Conservation (phyloP, 2,888 invertebrate species). For the Rhagonycha lutea region DNA sequence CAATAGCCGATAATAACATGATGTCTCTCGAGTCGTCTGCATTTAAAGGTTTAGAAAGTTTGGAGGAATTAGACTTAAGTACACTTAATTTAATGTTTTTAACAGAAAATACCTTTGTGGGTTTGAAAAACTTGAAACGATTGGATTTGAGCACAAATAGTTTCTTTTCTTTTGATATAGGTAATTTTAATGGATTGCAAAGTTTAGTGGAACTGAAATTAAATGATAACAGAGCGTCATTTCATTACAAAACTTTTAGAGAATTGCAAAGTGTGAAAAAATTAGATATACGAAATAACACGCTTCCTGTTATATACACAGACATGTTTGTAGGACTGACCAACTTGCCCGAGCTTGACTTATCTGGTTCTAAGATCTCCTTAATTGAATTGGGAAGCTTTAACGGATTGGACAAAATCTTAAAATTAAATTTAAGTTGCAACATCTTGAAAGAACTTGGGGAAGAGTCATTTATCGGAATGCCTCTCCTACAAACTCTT, state of each 20-base stretch:
- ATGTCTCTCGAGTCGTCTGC: not conserved
- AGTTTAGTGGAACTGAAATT: slow-evolving; percentile 24
- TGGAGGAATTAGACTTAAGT: not conserved
- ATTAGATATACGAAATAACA: not conserved
- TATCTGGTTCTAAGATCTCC: not conserved
- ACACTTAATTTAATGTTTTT: not conserved
- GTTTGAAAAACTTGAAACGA: not conserved
- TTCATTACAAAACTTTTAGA: not conserved
- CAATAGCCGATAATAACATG: not conserved
- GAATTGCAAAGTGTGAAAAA: not conserved
- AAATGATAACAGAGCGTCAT: slow-evolving; percentile 12
- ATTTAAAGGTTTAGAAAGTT: not conserved
- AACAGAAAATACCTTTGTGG: not conserved
- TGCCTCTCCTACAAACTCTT: not conserved
- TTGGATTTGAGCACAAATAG: slow-evolving; percentile 41
- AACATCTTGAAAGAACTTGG: not conserved
- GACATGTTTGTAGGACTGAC: not conserved
- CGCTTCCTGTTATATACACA: not conserved
- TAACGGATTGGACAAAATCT: not conserved
- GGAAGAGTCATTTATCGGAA: not conserved
- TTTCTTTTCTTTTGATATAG: not conserved
- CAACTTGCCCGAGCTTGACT: not conserved
- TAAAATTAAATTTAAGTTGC: slow-evolving; percentile 41
- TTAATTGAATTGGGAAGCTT: not conserved
- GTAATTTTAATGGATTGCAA: slow-evolving; percentile 6